Base-by-base conservation (phyloP, 2,888 invertebrate species). In the Drosophila fulvimacula region DNA sequence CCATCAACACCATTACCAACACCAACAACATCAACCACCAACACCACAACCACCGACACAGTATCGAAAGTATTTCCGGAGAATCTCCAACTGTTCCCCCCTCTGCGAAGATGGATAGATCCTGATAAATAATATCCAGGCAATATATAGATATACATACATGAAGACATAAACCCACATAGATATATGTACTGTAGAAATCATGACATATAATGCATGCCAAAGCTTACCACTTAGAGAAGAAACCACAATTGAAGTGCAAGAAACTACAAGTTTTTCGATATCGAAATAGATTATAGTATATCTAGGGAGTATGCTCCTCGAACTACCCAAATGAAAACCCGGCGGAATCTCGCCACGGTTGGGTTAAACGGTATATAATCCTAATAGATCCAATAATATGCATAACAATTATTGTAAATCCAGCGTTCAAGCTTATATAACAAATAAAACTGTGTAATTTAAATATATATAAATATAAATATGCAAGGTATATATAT, bases 181-280 rank as follows among this genome's bases (percentile, higher is more conserved):
- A 60, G 41, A 51, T 55, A 61, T 30, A 58, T 73, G 67, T 71
- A 71, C 63, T 70, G 75, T 79, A 73, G 79, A 87, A 75, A 78
- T 82, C 89, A 91, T 91, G 91, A 91, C 90, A 91, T 90, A 86
- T 84, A 91, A 90, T 91, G 91, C 90, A 91, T 91, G 91, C 91
- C 91, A 91, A 91, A 91, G 91, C 90, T 91, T 84, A 84, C 89
- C 89, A 88, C 82, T 73, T 86, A 85, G 90, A 89, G 84, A 52
- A 89, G 76, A 78, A 82, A 59, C 32, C 55, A 62, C 49, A 70
- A 59, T 76, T 56, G 81, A 87, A 87, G 88, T 88, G 88, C 88
- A 82, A 89, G 83, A 84, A 84, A 84, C 83, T 84, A 69, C 42
- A 82, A 82, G 82, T 82, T 82, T 82, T 82, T 79, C 72, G 32